These are phyloP conservation scores for Falco rusticolus DNA, from an alignment of 2,797 vertebrate species.

Conservation along the genomic window DNA sequence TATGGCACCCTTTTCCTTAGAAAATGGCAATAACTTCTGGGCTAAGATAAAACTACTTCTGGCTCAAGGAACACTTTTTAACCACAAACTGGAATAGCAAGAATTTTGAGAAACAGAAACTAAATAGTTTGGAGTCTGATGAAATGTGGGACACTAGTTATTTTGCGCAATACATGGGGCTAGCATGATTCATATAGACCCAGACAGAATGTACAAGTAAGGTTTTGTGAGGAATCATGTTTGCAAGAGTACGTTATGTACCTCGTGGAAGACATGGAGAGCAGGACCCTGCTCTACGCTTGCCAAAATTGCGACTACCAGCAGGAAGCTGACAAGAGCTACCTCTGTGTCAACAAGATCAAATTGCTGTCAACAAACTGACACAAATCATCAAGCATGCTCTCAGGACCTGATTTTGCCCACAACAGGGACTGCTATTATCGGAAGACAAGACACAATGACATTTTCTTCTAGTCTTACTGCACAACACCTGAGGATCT, in stretches of 20 bases:
- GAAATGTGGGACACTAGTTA: not conserved
- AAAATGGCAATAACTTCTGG: not conserved
- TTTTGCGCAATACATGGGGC: not conserved
- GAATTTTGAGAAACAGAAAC: not conserved
- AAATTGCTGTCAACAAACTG: not conserved
- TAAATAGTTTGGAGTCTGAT: not conserved
- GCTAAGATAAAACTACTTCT: not conserved
- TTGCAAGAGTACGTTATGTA: not conserved
- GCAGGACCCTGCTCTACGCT: not conserved
- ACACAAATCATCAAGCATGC: not conserved
- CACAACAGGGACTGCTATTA: not conserved
- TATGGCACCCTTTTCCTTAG: not conserved
- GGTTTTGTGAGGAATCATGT: not conserved
- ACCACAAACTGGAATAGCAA: not conserved
- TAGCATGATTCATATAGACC: not conserved
- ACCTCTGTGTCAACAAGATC: not conserved
- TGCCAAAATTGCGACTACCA: not conserved
- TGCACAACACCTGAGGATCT: not conserved
- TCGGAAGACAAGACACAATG: not conserved
- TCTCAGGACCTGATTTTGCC: not conserved
- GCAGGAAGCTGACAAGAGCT: not conserved
- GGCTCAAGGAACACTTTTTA: not conserved
- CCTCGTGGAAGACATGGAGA: not conserved
- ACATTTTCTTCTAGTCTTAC: not conserved
- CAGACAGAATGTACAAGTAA: not conserved